These are phyloP conservation scores for Drosophila repletoides DNA, from an alignment of 1,140 invertebrate species.

Conservation along the genomic window DNA sequence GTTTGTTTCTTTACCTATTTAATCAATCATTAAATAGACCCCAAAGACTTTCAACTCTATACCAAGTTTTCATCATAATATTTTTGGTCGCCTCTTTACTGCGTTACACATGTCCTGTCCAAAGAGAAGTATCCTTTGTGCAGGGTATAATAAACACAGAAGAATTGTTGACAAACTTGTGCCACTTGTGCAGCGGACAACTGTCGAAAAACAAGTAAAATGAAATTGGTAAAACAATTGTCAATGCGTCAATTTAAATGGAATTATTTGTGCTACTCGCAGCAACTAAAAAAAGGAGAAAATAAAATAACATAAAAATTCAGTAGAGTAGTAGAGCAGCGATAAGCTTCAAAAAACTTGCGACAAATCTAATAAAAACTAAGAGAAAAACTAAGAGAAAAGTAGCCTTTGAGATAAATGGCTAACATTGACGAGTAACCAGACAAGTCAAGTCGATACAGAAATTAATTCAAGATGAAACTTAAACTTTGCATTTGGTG, in stretches of 20 bases:
- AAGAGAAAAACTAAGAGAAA: background rate
- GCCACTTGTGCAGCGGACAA: constrained; percentile 25
- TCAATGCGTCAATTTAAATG: constrained; percentile 74
- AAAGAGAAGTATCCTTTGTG: background rate
- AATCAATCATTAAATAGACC: no score
- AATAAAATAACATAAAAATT: constrained; percentile 9
- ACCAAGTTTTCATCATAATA: no score
- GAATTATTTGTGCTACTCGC: constrained; percentile 39
- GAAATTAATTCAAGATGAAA: constrained; percentile 7
- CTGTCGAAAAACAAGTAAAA: constrained; percentile 59
- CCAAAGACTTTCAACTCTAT: no score
- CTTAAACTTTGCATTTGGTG: constrained; percentile 11
- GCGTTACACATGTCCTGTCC: no score
- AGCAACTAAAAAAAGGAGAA: constrained; percentile 37
- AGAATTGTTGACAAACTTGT: constrained; percentile 30
- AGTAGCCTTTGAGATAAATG: constrained; percentile 9
- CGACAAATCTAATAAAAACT: background rate
- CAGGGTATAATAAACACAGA: background rate
- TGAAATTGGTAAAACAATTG: constrained; percentile 75
- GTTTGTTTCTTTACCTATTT: no score
- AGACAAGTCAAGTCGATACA: background rate
- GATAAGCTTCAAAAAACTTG: constrained; percentile 28
- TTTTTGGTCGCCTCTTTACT: no score
- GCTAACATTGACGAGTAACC: constrained; percentile 1
- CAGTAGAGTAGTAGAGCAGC: background rate